A percentile compares a stretch with the other conserved stretches of the same genome.
These are phyloP conservation scores for Brachypodius melanocephalos DNA, from an alignment of 2,113 vertebrate species.

Conservation along the genomic window DNA sequence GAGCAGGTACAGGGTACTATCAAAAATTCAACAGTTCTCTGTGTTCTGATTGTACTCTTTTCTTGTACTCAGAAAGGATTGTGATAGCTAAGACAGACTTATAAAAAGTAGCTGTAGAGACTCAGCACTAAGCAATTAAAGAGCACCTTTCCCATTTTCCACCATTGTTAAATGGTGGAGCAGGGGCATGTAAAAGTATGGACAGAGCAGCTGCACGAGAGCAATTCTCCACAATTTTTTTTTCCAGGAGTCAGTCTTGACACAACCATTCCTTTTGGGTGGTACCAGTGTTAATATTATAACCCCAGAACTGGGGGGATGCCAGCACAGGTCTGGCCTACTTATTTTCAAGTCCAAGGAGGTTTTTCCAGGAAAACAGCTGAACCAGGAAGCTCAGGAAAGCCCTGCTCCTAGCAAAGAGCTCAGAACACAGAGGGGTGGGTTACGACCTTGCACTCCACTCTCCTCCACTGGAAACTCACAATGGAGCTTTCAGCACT, in stretches of 20 bases:
- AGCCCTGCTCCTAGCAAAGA: background rate
- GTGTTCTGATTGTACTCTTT: background rate
- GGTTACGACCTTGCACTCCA: background rate
- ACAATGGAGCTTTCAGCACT: constrained; percentile 11
- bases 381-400: background rate
- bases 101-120: background rate
- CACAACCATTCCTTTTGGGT: background rate
- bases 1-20: background rate
- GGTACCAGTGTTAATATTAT: no score
- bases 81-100: background rate
- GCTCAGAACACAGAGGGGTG: background rate
- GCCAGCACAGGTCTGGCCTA: background rate
- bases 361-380: background rate
- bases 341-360: background rate
- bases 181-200: background rate
- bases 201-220: background rate
- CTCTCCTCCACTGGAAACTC: background rate
- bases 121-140: background rate
- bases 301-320: background rate
- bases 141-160: background rate
- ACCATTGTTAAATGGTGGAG: background rate
- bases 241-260: background rate
- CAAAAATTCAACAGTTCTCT: background rate
- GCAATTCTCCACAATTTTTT: background rate
- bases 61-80: background rate